Evolutionary conservation across 2,113 vertebrate species (phyloP), one percentile per base, ranked within the genome.

Genomic region (Sphaerodactylus townsendi): DNA sequence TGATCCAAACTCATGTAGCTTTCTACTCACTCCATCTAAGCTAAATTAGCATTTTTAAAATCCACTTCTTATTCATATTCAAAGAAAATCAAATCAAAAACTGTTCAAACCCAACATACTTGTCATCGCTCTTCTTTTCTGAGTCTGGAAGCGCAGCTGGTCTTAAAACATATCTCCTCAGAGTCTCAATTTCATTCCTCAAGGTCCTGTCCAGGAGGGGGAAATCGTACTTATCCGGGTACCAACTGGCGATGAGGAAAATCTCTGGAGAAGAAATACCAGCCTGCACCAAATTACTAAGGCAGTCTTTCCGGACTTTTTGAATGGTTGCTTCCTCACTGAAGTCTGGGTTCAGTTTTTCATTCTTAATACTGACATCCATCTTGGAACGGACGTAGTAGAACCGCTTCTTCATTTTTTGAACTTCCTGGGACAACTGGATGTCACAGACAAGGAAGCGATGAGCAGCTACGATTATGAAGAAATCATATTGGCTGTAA

Each of bases 331-430:
- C 72, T 48, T 53, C 62, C 39, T 86, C 77, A 37, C 35, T 68
- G 66, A 68, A 65, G 33, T 8, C 11, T 33, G 13, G 46, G 1
- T 30, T 35, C 33, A 8, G 23, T 9, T 17, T 25, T 30, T 48
- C 23, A 8, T 84, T 87, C 15, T 9, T 21, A 48, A 74, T 1
- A 59, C 39, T 15, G 25, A 62, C 59, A 64, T 93, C 92, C 50
- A 93, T 85, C 83, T 92, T 93, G 75, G 81, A 91, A 28, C 90
- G 79, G 30, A 91, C 78, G 13, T 91, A 92, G 83, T 92, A 92
- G 84, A 92, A 91, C 68, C 37, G 77, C 84, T 92, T 92, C 44
- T 89, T 83, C 41, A 80, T 66, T 62, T 85, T 79, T 41, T 72
- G 53, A 48, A 93, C 86, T 68, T 59, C 68, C 41, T 71, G 69